phyloP scores from a whole-genome alignment of 2,888 invertebrate species.

The Opisthograptis luteolata region DNA sequence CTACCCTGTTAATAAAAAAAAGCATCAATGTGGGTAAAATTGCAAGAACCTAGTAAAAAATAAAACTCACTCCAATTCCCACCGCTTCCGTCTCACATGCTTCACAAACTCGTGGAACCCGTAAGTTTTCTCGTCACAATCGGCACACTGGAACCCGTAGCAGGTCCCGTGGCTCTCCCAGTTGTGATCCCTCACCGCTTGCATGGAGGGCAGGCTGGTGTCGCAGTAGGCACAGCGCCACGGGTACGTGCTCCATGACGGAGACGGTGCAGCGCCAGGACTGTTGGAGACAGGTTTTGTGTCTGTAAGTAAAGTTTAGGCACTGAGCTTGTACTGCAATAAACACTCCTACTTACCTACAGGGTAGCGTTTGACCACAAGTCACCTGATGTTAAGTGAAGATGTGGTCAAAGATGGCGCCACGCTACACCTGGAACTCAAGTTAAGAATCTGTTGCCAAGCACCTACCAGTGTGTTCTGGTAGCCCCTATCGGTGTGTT shows the following conservation, averaged over 20 bases:
- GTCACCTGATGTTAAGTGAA: no score
- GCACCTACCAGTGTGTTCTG: no score
- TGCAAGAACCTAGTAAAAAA: neutral
- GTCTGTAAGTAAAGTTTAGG: neutral
- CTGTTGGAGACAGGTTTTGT: neutral
- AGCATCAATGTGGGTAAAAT: no score
- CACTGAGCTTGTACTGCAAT: neutral
- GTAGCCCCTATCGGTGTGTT: no score
- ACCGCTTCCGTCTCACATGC: conserved; percentile 11
- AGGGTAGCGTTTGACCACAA: no score
- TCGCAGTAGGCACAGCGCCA: conserved; percentile 15
- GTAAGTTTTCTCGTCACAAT: conserved; percentile 4
- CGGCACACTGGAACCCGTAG: conserved; percentile 9
- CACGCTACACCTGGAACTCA: no score
- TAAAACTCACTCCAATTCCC: neutral
- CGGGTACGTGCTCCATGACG: conserved; percentile 16
- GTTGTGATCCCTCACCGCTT: conserved; percentile 8
- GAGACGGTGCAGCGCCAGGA: neutral
- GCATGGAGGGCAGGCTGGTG: neutral
- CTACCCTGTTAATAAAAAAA: no score
- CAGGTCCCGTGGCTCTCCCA: conserved; percentile 10
- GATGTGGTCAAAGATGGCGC: no score
- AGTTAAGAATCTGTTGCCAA: no score
- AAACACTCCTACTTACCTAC: no score
- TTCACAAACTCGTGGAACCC: conserved; percentile 10